A percentile compares a stretch with the other conserved stretches of the same genome.
phyloP scores from a whole-genome alignment of 2,113 vertebrate species.

The Asarcornis scutulata region DNA sequence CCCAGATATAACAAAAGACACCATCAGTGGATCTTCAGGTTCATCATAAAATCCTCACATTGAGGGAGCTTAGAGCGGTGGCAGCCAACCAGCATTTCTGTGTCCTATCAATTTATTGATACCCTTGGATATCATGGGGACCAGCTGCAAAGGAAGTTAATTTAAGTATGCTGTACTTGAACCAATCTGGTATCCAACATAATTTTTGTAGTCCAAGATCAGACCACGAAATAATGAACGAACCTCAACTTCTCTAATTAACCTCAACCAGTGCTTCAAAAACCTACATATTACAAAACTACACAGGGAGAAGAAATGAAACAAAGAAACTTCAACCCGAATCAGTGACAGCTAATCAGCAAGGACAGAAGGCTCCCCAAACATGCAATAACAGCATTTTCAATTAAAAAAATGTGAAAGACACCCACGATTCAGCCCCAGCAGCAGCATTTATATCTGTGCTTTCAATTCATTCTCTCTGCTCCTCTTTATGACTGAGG shows the following conservation, averaged over 20 bases:
- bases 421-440: background rate
- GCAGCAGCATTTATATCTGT: background rate
- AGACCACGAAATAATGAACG: background rate
- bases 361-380: background rate
- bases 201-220: background rate
- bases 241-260: background rate
- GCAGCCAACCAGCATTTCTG: background rate
- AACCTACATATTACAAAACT: fast-evolving
- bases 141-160: background rate
- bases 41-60: background rate
- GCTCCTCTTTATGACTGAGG: background rate
- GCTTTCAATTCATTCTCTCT: background rate
- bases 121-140: background rate
- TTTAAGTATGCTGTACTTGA: background rate
- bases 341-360: background rate
- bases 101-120: background rate
- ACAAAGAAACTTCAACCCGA: background rate
- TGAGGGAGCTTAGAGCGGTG: background rate
- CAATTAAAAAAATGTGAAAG: background rate
- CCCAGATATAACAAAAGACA: background rate
- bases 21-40: background rate
- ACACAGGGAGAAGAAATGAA: background rate
- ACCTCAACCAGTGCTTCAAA: background rate
- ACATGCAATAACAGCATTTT: background rate
- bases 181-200: background rate